Evolutionary conservation across 2,888 invertebrate species (phyloP), one percentile per base, ranked within the genome.

Genomic region (Zaprionus obscuricornis): DNA sequence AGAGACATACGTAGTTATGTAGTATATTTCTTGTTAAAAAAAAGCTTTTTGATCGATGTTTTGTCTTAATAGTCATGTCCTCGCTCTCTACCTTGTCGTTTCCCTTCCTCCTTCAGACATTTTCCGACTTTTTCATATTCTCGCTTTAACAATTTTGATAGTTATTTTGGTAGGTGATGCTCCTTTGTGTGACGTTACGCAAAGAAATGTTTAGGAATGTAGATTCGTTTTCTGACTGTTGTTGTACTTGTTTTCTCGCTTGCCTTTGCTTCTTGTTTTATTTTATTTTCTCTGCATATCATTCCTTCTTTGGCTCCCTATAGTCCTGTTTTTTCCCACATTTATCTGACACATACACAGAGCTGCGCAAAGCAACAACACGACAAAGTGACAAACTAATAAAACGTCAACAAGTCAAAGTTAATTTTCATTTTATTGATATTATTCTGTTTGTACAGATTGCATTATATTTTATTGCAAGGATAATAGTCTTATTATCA

Each of bases 121-220:
- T 8, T n/a, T 11, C 3, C 16, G 11, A 3, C 10, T 37, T 11
- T 7, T 27, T 17, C 16, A 7, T 34, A 26, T 33, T 52, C 26
- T 27, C 57, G 57, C 43, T 73, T 86, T 57, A 77, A 85, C 77
- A 85, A 77, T 84, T 87, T 81, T 59, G 74, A 81, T 83, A 63
- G 86, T 86, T 87, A 86, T 86, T 86, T 86, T 87, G 85, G 52
- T 54, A n/a, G 58, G 43, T 36, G 45, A 36, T 79, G 60, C 55
- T 70, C 73, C 63, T 59, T 26, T 55, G 59, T 40, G 58, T 49
- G 54, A 51, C 71, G 63, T 69, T 46, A 68, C n/a, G n/a, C n/a
- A n/a, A n/a, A n/a, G n/a, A n/a, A n/a, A n/a, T n/a, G n/a, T n/a
- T n/a, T n/a, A n/a, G n/a, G n/a, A n/a, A n/a, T 60, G 43, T 65